Base-by-base conservation (phyloP, 2,888 invertebrate species). In the Drosophila heteroneura region DNA sequence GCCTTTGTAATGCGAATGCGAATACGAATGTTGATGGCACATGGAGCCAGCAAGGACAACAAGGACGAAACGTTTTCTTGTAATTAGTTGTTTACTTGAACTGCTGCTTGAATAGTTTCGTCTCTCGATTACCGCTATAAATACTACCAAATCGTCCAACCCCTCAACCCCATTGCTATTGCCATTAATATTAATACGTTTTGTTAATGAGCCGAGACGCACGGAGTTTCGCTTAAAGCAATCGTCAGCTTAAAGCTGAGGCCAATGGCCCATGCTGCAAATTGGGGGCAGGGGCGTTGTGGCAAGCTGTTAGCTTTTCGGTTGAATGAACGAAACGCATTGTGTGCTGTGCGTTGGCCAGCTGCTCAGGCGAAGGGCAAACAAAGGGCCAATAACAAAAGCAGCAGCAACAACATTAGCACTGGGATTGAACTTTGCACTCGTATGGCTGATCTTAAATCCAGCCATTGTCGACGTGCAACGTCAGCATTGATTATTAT, bases 71-170 rank as follows among this genome's bases (percentile, higher is more conserved):
- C 65, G 57, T 52, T 67, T 70, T 59, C 85, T 59, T 83, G 74
- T 86, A 86, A 86, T 86, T 86, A 86, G 85, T 88, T 86, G 85
- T 86, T 90, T 86, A 86, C 85, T 90, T 77, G 81, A 85, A 76
- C 41, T 59, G 63, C 65, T 47, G 66, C 60, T 37, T 54, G 65
- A 81, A 79, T 78, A 79, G 74, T 78, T 81, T 56, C 37, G 39
- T 19, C 57, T 30, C 56, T 49, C 61, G 58, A 71, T 64, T 72
- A 67, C 32, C 61, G 73, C 71, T 62, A 85, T 85, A 87, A 85
- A 89, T 87, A 87, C 82, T 73, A 16, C 47, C 64, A 75, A 76
- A 78, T 76, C 64, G 81, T 70, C 59, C 71, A 28, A 10, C 2
- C n/a, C 28, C 28, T 28, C 22, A 47, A 51, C 39, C 37, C 68